Percentiles rank a stretch among this genome's conserved stretches.
phyloP scores from a whole-genome alignment of 2,888 invertebrate species.

The Dryobota labecula region DNA sequence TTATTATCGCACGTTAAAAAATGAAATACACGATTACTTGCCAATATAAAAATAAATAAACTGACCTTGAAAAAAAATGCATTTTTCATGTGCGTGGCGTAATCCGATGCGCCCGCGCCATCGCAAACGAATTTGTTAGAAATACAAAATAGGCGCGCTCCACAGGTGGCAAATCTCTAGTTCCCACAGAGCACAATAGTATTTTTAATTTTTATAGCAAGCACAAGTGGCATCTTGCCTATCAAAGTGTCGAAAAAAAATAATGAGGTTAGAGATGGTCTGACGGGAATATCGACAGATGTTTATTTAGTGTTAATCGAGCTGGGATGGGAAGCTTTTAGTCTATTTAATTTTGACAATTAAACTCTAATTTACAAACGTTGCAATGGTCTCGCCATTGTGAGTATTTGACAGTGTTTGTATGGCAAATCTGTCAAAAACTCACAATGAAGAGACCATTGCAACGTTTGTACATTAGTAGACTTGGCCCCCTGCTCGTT shows the following conservation, averaged over 20 bases:
- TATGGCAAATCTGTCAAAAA: no score
- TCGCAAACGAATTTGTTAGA: slow-evolving; percentile 39
- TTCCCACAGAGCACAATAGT: slow-evolving; percentile 81
- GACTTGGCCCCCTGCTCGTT: no score
- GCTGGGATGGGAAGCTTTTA: slow-evolving; percentile 6
- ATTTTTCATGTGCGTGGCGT: no score
- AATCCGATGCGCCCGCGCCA: slow-evolving; percentile 39
- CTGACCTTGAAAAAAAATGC: slow-evolving; percentile 26
- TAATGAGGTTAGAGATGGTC: slow-evolving; percentile 70
- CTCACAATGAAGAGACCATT: no score
- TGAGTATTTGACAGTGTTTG: no score
- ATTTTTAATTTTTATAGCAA: slow-evolving; percentile 72
- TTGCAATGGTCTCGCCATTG: no score
- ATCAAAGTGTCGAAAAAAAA: slow-evolving; percentile 74
- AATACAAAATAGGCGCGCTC: slow-evolving; percentile 44
- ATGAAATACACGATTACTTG: slow-evolving; percentile 17
- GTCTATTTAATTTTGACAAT: slow-evolving; percentile 8
- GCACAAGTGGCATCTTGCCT: slow-evolving; percentile 74
- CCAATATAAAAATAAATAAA: slow-evolving; percentile 30
- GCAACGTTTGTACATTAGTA: no score
- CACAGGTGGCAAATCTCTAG: slow-evolving; percentile 81
- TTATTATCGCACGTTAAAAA: slow-evolving; percentile 28
- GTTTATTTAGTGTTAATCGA: slow-evolving; percentile 35
- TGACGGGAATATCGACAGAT: slow-evolving; percentile 46
- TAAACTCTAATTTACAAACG: no score